Base-by-base conservation (phyloP, 1,140 invertebrate species). In the Ostrea edulis region DNA sequence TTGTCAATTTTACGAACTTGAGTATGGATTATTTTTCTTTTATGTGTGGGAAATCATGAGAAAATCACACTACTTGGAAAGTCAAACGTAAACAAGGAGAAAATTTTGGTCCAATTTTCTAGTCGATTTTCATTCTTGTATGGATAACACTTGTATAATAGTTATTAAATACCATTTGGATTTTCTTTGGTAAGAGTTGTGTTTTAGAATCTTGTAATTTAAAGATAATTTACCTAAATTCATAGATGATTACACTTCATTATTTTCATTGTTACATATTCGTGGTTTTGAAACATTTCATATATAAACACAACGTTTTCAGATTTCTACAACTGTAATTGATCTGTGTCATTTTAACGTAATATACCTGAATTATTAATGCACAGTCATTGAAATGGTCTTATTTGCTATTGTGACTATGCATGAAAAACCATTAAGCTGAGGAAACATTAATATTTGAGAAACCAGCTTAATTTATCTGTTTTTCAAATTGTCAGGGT, bases 31-130 rank as follows among this genome's bases (percentile, higher is more conserved):
- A 25, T 25, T 71, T 71, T 35, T 71, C 29, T 71, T 71, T 71
- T 71, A 71, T 71, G 68, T 71, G 9, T 29, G 1, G 68, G 68
- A 71, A 14, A 71, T 25, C 22, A 14, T 71, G 68, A 71, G 68
- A 71, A 71, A 71, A 62, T 62, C 58, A 62, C 58, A 62, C 58
- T n/a, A 20, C 58, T 62, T 62, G 58, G n/a, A 62, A 71, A 71
- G 68, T 71, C 68, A 7, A 29, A 29, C 68, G 68, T 71, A 71
- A 71, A 71, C 29, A 71, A 8, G 22, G 12, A 20, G 9, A 71
- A 71, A 71, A 25, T 25, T 71, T 71, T 71, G 68, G 68, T 71
- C 68, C 22, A 25, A 12, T 71, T 71, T 71, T 29, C 9, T 35
- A 58, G 20, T 58, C 20, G 55, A 20, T 58, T 58, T 58, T 14